Evolutionary conservation across 2,797 vertebrate genomes (phyloP).

Genomic region (Coregonus ussuriensis): DNA sequence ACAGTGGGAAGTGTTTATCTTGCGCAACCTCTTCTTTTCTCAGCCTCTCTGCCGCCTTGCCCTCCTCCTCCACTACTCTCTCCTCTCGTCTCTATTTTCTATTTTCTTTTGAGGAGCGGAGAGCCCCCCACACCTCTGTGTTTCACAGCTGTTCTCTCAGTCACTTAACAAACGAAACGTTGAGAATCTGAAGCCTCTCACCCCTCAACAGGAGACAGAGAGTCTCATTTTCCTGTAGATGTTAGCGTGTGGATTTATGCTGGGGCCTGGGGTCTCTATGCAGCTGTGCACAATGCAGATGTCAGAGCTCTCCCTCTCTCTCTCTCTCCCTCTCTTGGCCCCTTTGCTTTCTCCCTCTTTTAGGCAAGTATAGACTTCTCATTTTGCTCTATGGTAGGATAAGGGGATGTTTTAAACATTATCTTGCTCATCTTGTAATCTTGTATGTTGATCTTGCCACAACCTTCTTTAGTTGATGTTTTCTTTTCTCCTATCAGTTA

Average conservation of each 20-base stretch:
- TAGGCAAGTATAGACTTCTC: slow-evolving; percentile 37
- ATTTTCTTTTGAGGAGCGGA: slow-evolving; percentile 46
- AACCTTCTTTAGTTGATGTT: slow-evolving; percentile 55
- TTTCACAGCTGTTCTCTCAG: slow-evolving; percentile 69
- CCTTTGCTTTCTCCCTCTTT: slow-evolving; percentile 17
- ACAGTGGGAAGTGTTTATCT: slow-evolving; percentile 67
- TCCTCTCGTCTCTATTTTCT: slow-evolving; percentile 38
- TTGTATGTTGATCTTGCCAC: slow-evolving; percentile 62
- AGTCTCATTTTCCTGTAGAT: slow-evolving; percentile 50
- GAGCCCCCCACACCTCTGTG: slow-evolving; percentile 30
- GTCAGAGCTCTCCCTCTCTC: not conserved
- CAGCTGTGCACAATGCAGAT: slow-evolving; percentile 30
- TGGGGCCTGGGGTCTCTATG: slow-evolving; percentile 36
- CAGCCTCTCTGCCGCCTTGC: slow-evolving; percentile 49
- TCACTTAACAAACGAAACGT: slow-evolving; percentile 62
- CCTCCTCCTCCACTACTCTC: slow-evolving; percentile 37
- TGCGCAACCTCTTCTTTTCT: slow-evolving; percentile 56
- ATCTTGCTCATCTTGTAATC: slow-evolving; percentile 58
- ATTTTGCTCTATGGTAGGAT: slow-evolving; percentile 48
- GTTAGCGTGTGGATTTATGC: slow-evolving; percentile 57
- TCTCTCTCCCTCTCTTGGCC: not conserved
- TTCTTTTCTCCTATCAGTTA: slow-evolving; percentile 1
- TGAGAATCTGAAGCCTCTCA: slow-evolving; percentile 58
- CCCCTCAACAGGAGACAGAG: slow-evolving; percentile 39
- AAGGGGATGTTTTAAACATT: slow-evolving; percentile 41